Conservation (phyloP, 2,797 vertebrate species). For the Thamnophis elegans region DNA sequence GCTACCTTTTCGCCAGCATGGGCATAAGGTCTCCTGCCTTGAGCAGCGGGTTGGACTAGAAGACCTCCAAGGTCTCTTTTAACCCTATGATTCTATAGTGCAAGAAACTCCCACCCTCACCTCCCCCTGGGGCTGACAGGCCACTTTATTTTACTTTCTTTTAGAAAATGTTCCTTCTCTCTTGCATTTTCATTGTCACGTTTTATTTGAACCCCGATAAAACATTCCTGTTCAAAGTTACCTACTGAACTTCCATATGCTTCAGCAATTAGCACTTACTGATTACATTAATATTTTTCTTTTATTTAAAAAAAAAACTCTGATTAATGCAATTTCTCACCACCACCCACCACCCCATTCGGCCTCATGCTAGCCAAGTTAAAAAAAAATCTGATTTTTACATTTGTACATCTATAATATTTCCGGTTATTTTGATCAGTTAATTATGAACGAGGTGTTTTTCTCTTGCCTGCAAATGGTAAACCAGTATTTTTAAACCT, state of each 20-base stretch:
- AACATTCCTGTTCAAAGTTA: neutral
- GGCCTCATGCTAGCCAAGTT: neutral
- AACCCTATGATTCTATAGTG: neutral
- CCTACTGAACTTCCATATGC: neutral
- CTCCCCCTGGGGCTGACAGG: neutral
- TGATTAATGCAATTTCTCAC: neutral
- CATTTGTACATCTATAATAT: neutral
- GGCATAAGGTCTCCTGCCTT: too few species aligned
- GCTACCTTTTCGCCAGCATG: too few species aligned
- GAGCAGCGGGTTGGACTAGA: too few species aligned
- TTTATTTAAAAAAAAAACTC: too few species aligned
- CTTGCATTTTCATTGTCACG: neutral
- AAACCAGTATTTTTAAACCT: neutral
- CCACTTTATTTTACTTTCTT: neutral
- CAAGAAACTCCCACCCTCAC: neutral
- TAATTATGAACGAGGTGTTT: neutral
- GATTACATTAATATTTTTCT: neutral
- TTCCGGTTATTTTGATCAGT: neutral
- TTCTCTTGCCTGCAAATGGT: neutral
- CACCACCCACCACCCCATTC: too few species aligned
- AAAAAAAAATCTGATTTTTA: neutral
- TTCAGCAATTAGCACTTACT: neutral
- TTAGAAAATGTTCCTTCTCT: neutral
- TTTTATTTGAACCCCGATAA: neutral
- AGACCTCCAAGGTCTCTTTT: too few species aligned